phyloP scores from a whole-genome alignment of 2,888 invertebrate genomes.

The Apodemia zela region DNA sequence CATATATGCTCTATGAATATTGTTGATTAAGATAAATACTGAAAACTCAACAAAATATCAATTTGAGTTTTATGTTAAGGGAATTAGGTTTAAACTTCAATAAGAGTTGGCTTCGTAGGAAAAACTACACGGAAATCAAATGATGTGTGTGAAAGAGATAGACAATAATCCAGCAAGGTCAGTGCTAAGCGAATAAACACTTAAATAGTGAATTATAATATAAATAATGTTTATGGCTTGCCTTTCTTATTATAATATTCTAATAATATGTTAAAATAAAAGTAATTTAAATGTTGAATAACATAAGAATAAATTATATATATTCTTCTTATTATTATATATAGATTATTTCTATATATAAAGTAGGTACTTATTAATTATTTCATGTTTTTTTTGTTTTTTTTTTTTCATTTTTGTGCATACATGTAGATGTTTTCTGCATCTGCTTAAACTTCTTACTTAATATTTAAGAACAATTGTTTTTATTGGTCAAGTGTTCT shows the following conservation, averaged over 20 bases:
- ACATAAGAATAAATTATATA: not conserved
- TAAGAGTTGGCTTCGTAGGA: slow-evolving; percentile 42
- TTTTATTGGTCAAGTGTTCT: too few relatives aligned
- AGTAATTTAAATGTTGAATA: not conserved
- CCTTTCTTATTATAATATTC: slow-evolving; percentile 16
- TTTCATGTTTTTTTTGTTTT: too few relatives aligned
- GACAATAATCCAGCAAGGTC: slow-evolving; percentile 54
- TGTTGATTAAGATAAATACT: slow-evolving; percentile 57
- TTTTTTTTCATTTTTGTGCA: too few relatives aligned
- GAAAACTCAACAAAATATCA: slow-evolving; percentile 44
- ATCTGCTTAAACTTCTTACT: too few relatives aligned
- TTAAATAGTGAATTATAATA: slow-evolving; percentile 37
- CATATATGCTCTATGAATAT: slow-evolving; percentile 8
- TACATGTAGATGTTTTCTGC: too few relatives aligned
- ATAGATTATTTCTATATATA: too few relatives aligned
- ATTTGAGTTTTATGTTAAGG: slow-evolving; percentile 38
- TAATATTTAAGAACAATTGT: too few relatives aligned
- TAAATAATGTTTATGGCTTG: slow-evolving; percentile 30
- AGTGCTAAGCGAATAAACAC: slow-evolving; percentile 54
- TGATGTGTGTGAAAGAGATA: slow-evolving; percentile 51
- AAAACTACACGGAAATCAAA: slow-evolving; percentile 64
- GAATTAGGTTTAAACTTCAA: slow-evolving; percentile 42
- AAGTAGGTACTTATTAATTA: too few relatives aligned
- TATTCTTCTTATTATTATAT: too few relatives aligned
- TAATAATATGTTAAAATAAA: not conserved